Evolutionary conservation across 2,797 vertebrate species (phyloP).

Genomic region (Yasuhikotakia modesta): DNA sequence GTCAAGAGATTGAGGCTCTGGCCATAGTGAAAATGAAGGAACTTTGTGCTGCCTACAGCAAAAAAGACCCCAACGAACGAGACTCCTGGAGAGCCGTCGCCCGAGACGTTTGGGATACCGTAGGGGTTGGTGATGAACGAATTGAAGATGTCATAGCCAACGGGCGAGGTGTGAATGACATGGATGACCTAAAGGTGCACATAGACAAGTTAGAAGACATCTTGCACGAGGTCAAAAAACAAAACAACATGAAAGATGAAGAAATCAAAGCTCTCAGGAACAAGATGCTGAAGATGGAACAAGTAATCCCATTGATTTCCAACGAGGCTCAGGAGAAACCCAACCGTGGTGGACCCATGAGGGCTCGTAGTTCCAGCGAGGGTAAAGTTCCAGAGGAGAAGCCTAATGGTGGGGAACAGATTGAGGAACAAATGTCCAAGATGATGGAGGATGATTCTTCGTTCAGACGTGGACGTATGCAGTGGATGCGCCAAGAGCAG

Average conservation of each 20-base stretch:
- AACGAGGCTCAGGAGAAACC: slow-evolving; percentile 57
- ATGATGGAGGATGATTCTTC: slow-evolving; percentile 80
- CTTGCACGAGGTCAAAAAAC: slow-evolving; percentile 95
- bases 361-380: slow-evolving; percentile 65
- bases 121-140: slow-evolving; percentile 94
- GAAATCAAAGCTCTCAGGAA: slow-evolving; percentile 92
- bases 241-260: slow-evolving; percentile 98
- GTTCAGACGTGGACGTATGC: slow-evolving; percentile 83
- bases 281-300: slow-evolving; percentile 99
- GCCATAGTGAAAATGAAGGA: slow-evolving; percentile 99
- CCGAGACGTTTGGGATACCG: slow-evolving; percentile 98
- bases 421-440: slow-evolving; percentile 78
- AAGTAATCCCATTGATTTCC: slow-evolving; percentile 91
- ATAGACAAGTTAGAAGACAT: slow-evolving; percentile 98
- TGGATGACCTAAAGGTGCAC: slow-evolving; percentile 95
- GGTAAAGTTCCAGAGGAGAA: slow-evolving; percentile 66
- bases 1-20: slow-evolving; percentile 97
- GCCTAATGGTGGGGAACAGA: slow-evolving; percentile 61
- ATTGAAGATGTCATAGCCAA: slow-evolving; percentile 87
- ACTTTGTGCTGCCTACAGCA: slow-evolving; percentile 91
- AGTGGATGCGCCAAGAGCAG: slow-evolving; percentile 96
- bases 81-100: slow-evolving; percentile 97
- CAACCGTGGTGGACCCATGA: slow-evolving; percentile 28
- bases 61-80: slow-evolving; percentile 97
- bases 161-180: slow-evolving; percentile 78